Evolutionary conservation across 2,888 invertebrate genomes (phyloP).

Genomic region (Agonopterix subpropinquella): DNA sequence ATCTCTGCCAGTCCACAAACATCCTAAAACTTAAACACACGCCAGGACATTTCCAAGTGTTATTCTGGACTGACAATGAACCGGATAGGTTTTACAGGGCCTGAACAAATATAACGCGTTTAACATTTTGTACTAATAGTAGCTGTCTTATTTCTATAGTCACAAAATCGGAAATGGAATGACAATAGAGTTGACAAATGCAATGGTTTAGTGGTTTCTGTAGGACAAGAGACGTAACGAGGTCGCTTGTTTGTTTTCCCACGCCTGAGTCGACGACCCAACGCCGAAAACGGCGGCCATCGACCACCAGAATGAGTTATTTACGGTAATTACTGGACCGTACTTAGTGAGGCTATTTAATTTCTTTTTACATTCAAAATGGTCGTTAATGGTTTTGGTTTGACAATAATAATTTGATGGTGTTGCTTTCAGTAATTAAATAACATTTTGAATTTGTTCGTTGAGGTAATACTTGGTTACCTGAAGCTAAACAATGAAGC

Average conservation of each 20-base stretch:
- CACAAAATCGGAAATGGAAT: slow-evolving; percentile 22
- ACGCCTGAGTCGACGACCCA: slow-evolving; percentile 44
- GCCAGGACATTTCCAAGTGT: slow-evolving; percentile 25
- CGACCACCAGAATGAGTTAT: slow-evolving; percentile 26
- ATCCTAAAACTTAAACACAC: slow-evolving; percentile 36
- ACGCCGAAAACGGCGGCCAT: slow-evolving; percentile 30
- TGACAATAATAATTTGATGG: no score
- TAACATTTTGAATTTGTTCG: no score
- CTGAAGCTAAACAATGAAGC: no score
- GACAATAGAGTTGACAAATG: slow-evolving; percentile 28
- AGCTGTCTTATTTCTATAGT: not conserved
- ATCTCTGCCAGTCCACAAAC: slow-evolving; percentile 5
- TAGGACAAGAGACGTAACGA: slow-evolving; percentile 52
- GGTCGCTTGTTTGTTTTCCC: slow-evolving; percentile 62
- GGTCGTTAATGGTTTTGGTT: no score
- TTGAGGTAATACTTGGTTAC: no score
- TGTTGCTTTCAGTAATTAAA: no score
- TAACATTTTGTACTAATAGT: not conserved
- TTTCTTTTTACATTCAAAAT: no score
- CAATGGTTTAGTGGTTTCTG: slow-evolving; percentile 29
- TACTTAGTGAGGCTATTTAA: no score
- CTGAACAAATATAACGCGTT: slow-evolving; percentile 24
- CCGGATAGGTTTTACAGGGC: slow-evolving; percentile 30
- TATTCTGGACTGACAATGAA: slow-evolving; percentile 27
- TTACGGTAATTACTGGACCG: slow-evolving; percentile 18